Evolutionary conservation across 37 sponge, comb jelly and placozoan species (phyloP).

Genomic region (Hormiphora californensis): DNA sequence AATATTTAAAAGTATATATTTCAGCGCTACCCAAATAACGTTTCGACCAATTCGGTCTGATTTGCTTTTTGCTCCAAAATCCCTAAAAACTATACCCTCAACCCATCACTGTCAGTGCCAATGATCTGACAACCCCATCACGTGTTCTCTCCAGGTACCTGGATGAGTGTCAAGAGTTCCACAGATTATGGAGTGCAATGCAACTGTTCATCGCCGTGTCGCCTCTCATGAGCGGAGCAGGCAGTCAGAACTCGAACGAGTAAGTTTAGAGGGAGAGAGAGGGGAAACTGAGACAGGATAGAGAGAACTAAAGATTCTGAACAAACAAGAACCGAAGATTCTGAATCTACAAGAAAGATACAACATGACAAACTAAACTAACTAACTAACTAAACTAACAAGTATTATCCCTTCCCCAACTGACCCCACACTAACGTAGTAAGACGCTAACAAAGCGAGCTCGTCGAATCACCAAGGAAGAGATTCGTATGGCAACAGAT

Average conservation of each 20-base stretch:
- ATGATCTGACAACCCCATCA: background rate
- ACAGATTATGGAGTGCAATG: conserved; percentile 97
- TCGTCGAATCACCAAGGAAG: no score
- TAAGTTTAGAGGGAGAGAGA: background rate
- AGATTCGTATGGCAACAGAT: no score
- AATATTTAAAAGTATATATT: no score
- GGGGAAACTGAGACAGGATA: no score
- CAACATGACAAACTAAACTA: no score
- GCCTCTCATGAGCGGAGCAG: conserved; percentile 55
- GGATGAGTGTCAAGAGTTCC: conserved; percentile 97
- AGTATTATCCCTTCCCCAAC: no score
- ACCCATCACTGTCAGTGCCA: background rate
- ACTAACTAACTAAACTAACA: no score
- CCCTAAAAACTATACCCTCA: background rate
- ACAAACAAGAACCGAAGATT: no score
- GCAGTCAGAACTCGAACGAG: conserved; percentile 50
- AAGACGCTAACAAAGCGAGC: no score
- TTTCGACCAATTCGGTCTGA: background rate
- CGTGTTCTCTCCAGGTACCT: conserved; percentile 58
- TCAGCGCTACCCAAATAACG: background rate
- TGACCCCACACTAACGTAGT: no score
- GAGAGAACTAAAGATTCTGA: no score
- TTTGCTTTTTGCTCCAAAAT: background rate
- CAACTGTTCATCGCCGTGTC: conserved; percentile 93
- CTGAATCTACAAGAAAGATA: no score